Evolutionary conservation across 2,113 vertebrate species (phyloP), one percentile per base, ranked within the genome.

Genomic region (Chunga burmeisteri): DNA sequence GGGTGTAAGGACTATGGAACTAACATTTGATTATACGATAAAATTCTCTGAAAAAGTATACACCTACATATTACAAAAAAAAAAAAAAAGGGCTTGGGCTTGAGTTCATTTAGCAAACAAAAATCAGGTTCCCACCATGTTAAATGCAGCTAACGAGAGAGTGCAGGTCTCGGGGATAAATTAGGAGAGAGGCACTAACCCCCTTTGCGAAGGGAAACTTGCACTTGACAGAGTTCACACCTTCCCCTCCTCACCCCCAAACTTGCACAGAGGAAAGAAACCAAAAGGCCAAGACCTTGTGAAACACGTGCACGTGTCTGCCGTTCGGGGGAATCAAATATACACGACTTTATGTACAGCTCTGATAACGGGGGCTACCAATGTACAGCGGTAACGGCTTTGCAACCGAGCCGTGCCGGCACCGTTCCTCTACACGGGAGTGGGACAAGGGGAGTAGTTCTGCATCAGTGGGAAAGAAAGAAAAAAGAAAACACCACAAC

Each of bases 31-130:
- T 78, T 84, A 94, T 53, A 90, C 88, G 90, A 87, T 79, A 88
- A 86, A 88, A 71, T 90, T 78, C 94, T 96, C 96, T 47, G 85
- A 96, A 70, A 97, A 94, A 93, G 94, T 95, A 95, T 91, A 91
- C 97, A 93, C 91, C 97, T 94, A 71, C 74, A 94, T 92, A 80
- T 95, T 94, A 89, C 59, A 95, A 90, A 91, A 88, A 38, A 38
- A 88, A 38, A 38, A 38, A 38, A 38, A 32, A 22, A 52, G 61
- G 32, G 25, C n/a, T 86, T 5, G 32, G 88, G 70, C 27, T 44
- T 20, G n/a, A 47, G 34, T 81, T 88, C 83, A 77, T 89, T 81
- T 86, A 93, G 26, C 81, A 88, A 75, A 61, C 1, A 3, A 77
- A 55, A 71, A 42, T 62, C 73, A 55, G 55, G 85, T 83, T 85